These are phyloP conservation scores for Bellardia bayeri DNA, from an alignment of 2,888 invertebrate genomes.

Conservation along the genomic window DNA sequence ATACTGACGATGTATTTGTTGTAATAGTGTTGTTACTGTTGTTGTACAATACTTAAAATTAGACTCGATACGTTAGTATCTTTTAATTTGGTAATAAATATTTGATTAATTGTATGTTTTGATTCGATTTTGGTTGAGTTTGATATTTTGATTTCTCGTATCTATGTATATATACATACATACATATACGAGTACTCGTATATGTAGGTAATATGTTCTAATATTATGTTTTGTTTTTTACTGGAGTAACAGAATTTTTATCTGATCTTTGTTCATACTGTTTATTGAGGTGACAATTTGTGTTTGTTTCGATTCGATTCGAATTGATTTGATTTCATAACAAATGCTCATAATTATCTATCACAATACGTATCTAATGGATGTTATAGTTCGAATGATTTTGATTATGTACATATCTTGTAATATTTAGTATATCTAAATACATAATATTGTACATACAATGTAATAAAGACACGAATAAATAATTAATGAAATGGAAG, in stretches of 20 bases:
- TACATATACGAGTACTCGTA: too few species aligned
- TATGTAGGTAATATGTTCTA: not conserved
- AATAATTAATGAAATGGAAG: slow-evolving; percentile 75
- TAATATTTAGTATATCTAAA: slow-evolving; percentile 10
- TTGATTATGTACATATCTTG: slow-evolving; percentile 2
- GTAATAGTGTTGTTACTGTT: not conserved
- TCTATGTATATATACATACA: not conserved
- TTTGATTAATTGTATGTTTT: slow-evolving; percentile 5
- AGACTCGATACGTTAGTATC: not conserved
- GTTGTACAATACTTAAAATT: not conserved
- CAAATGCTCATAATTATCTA: slow-evolving; percentile 25
- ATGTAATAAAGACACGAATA: not conserved
- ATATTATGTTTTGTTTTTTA: not conserved
- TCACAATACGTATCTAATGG: slow-evolving; percentile 4
- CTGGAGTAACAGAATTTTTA: not conserved
- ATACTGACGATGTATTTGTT: not conserved
- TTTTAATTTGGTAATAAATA: slow-evolving; percentile 7
- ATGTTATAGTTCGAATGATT: slow-evolving; percentile 8
- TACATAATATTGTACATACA: slow-evolving; percentile 2
- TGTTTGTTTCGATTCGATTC: slow-evolving; percentile 31
- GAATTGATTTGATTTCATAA: slow-evolving; percentile 13
- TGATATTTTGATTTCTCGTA: not conserved
- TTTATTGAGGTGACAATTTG: slow-evolving; percentile 10
- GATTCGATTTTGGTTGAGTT: not conserved
- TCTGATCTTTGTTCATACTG: not conserved